These are phyloP conservation scores for Silurus aristotelis DNA, from an alignment of 2,797 vertebrate species.

Conservation along the genomic window DNA sequence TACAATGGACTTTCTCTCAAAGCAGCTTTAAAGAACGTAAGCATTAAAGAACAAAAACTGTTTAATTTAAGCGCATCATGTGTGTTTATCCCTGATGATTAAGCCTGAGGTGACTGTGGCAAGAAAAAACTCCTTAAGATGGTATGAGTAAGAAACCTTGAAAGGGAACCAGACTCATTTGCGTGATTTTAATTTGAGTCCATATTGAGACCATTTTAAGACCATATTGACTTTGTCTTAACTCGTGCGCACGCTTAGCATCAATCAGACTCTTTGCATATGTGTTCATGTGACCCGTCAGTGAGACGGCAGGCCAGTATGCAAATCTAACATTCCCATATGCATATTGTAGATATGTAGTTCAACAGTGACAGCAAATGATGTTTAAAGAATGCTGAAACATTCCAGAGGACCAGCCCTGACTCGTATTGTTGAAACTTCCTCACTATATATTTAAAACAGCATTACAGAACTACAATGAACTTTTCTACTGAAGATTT, in stretches of 20 bases:
- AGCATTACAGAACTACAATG: neutral
- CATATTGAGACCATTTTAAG: too few species aligned
- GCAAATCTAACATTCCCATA: neutral
- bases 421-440: neutral
- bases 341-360: neutral
- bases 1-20: too few species aligned
- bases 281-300: neutral
- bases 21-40: too few species aligned
- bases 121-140: too few species aligned
- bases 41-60: too few species aligned
- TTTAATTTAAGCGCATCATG: too few species aligned
- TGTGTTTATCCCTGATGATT: too few species aligned
- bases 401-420: neutral
- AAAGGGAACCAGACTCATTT: too few species aligned
- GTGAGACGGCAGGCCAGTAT: neutral
- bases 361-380: too few species aligned
- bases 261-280: neutral
- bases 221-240: neutral
- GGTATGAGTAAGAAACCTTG: too few species aligned
- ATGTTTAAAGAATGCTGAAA: neutral
- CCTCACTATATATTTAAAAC: neutral
- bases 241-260: neutral
- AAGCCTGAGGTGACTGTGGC: too few species aligned
- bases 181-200: too few species aligned
- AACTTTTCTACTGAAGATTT: neutral